Evolutionary conservation across 1,140 invertebrate species (phyloP).

Genomic region (Lasioglossum baleicum): DNA sequence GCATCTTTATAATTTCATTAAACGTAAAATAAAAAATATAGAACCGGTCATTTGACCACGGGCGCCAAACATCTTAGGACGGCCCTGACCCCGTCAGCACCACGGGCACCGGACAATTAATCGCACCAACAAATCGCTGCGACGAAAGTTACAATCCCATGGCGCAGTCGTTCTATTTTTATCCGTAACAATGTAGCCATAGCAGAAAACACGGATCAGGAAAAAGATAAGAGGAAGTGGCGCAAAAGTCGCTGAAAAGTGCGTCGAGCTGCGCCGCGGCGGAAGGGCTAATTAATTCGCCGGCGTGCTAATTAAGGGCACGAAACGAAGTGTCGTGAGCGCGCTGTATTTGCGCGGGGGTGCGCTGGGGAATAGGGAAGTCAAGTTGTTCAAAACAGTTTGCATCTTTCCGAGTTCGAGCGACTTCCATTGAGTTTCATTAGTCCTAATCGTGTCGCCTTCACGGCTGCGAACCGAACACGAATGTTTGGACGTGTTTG

Average conservation of each 20-base stretch:
- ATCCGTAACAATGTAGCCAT: slow-evolving; percentile 23
- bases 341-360: slow-evolving; percentile 16
- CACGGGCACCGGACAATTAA: not conserved
- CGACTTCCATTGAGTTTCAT: slow-evolving; percentile 8
- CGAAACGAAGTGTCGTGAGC: slow-evolving; percentile 13
- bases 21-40: too few relatives aligned
- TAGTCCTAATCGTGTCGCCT: slow-evolving; percentile 31
- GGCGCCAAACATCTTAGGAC: too few relatives aligned
- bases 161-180: slow-evolving; percentile 42
- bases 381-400: slow-evolving; percentile 24
- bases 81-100: not conserved
- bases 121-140: not conserved
- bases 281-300: slow-evolving; percentile 51
- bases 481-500: not conserved
- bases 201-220: not conserved
- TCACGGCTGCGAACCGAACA: not conserved
- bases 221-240: slow-evolving; percentile 41
- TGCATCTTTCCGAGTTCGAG: slow-evolving; percentile 19
- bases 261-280: slow-evolving; percentile 1
- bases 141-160: slow-evolving; percentile 31
- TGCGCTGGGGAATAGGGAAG: not conserved
- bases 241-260: slow-evolving; percentile 22
- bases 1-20: too few relatives aligned
- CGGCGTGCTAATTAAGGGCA: slow-evolving; percentile 44
- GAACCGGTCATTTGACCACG: too few relatives aligned